A percentile compares a stretch with the other conserved stretches of the same genome.
Evolutionary conservation across 2,888 invertebrate species (phyloP).

Genomic region (Synergus gifuensis): DNA sequence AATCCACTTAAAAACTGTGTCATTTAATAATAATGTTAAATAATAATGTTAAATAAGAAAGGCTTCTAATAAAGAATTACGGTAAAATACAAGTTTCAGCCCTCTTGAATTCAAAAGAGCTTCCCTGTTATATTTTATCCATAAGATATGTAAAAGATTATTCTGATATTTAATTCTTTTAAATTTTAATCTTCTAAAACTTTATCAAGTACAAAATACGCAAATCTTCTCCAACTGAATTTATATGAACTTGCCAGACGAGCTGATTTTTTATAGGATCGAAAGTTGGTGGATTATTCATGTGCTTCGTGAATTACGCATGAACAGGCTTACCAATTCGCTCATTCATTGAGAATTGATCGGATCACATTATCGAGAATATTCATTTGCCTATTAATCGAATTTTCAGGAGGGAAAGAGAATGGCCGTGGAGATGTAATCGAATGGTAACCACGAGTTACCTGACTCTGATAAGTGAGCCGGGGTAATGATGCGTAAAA

Average conservation of each 20-base stretch:
- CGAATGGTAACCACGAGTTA: slow-evolving; percentile 38
- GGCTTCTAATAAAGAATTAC: no score
- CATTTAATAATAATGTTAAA: no score
- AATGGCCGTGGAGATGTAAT: slow-evolving; percentile 26
- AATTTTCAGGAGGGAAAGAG: slow-evolving; percentile 18
- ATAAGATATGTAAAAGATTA: no score
- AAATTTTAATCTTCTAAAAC: neutral
- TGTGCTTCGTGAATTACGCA: slow-evolving; percentile 6
- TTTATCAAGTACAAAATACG: neutral
- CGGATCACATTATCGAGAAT: slow-evolving; percentile 27
- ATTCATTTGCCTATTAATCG: slow-evolving; percentile 38
- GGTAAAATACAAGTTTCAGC: no score
- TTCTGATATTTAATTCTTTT: neutral
- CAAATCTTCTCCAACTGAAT: neutral
- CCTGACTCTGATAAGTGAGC: slow-evolving; percentile 40
- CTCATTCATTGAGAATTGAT: slow-evolving; percentile 25
- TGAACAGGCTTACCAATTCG: slow-evolving; percentile 27
- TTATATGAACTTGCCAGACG: neutral
- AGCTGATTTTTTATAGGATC: slow-evolving; percentile 9
- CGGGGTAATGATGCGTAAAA: slow-evolving; percentile 41
- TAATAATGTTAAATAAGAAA: no score
- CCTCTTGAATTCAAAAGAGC: no score
- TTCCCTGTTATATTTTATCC: no score
- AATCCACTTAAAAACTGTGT: no score
- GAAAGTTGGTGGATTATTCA: slow-evolving; percentile 20